Conservation (phyloP, 2,797 vertebrate species). For the Sardinella longiceps region DNA sequence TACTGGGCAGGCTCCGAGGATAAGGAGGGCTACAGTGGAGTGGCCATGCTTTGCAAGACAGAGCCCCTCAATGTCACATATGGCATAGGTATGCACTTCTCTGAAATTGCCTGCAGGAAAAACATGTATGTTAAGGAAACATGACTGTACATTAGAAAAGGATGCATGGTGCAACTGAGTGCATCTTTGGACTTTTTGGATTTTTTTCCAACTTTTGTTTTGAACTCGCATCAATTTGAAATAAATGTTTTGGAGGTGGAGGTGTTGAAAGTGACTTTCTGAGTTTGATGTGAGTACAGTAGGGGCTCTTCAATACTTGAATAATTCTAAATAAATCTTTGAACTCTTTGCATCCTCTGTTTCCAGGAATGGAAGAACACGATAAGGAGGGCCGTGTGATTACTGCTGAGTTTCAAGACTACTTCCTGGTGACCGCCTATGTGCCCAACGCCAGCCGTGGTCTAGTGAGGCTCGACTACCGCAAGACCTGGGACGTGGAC, state of each 20-base stretch:
- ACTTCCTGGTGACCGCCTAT: constrained; percentile 84
- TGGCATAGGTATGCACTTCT: constrained; percentile 82
- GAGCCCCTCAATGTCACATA: constrained; percentile 85
- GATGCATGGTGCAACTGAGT: too few relatives aligned
- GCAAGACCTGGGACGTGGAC: constrained; percentile 87
- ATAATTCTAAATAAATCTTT: background rate
- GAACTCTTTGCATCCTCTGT: background rate
- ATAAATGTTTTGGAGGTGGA: background rate
- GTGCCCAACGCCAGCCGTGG: constrained; percentile 86
- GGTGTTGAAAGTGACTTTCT: background rate
- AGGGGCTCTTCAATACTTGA: background rate
- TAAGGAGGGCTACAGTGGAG: constrained; percentile 90
- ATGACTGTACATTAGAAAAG: too few relatives aligned
- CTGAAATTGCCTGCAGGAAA: background rate
- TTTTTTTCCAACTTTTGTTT: too few relatives aligned
- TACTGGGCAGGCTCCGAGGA: constrained; percentile 85
- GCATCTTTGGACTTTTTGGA: too few relatives aligned
- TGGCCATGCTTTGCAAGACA: constrained; percentile 86
- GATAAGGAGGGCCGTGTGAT: constrained; percentile 91
- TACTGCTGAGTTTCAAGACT: constrained; percentile 84
- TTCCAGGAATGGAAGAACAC: constrained; percentile 86
- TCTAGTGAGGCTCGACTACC: constrained; percentile 85
- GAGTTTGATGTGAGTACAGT: background rate
- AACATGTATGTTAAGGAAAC: too few relatives aligned
- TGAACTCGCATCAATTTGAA: background rate